Evolutionary conservation across 1,140 invertebrate genomes (phyloP).

Genomic region (Bombus vancouverensis): DNA sequence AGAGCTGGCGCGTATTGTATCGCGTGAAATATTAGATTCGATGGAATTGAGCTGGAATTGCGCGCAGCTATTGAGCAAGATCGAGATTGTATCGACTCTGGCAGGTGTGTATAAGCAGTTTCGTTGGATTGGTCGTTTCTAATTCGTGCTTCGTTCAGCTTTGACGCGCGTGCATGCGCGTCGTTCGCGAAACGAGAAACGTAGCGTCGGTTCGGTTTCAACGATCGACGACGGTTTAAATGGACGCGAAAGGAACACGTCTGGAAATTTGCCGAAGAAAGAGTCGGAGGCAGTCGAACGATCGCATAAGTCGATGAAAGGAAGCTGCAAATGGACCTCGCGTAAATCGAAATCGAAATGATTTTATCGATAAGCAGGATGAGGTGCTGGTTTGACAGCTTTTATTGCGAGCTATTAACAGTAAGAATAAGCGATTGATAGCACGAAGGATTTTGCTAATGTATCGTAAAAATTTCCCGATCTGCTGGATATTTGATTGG

Average conservation of each 20-base stretch:
- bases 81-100: too few species aligned
- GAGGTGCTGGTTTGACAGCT: not conserved
- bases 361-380: not conserved
- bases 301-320: not conserved
- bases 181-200: not conserved
- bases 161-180: not conserved
- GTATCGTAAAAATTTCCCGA: too few species aligned
- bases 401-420: too few species aligned
- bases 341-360: slow-evolving; percentile 1
- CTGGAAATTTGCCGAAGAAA: slow-evolving; percentile 6
- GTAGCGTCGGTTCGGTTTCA: not conserved
- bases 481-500: too few species aligned
- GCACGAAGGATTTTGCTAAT: not conserved
- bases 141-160: not conserved
- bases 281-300: not conserved
- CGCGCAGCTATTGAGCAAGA: too few species aligned
- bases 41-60: too few species aligned
- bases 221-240: not conserved
- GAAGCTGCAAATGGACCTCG: not conserved
- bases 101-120: not conserved
- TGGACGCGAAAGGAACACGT: not conserved
- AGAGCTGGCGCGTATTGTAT: too few species aligned
- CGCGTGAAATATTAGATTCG: too few species aligned
- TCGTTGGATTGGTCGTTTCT: not conserved
- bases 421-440: not conserved